phyloP scores from a whole-genome alignment of 2,888 invertebrate species.

The Aphrophora alni region DNA sequence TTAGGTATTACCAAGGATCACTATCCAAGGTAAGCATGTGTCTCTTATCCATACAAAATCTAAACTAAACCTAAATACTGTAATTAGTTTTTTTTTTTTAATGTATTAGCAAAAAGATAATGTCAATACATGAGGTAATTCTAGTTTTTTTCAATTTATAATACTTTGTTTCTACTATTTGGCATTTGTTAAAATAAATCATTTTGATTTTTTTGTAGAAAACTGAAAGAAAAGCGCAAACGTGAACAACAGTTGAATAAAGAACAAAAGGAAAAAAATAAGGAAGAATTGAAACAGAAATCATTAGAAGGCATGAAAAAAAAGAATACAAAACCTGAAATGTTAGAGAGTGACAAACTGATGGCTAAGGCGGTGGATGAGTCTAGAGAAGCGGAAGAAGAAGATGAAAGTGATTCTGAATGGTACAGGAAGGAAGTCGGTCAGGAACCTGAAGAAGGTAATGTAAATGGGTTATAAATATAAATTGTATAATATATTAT shows the following conservation, averaged over 20 bases:
- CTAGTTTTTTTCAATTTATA: no score
- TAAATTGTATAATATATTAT: not conserved
- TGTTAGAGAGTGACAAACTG: constrained; percentile 57
- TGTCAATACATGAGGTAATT: no score
- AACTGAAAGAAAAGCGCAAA: constrained; percentile 78
- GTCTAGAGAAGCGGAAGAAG: constrained; percentile 47
- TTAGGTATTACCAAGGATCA: no score
- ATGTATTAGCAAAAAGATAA: no score
- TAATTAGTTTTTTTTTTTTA: no score
- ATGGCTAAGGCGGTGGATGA: constrained; percentile 55
- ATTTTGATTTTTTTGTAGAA: constrained; percentile 58
- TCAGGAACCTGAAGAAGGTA: constrained; percentile 84
- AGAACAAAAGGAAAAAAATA: constrained; percentile 68
- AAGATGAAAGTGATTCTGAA: constrained; percentile 69
- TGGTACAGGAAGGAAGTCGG: constrained; percentile 90
- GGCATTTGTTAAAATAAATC: not conserved
- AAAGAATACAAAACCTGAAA: constrained; percentile 57
- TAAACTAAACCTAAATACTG: no score
- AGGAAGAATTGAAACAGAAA: constrained; percentile 70
- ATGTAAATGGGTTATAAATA: no score
- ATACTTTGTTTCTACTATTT: no score
- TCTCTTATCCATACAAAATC: no score
- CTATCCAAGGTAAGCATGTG: no score
- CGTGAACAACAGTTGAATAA: constrained; percentile 77
- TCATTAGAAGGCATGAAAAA: constrained; percentile 72